phyloP scores from a whole-genome alignment of 2,888 invertebrate species.

The Rhaphigaster nebulosa region DNA sequence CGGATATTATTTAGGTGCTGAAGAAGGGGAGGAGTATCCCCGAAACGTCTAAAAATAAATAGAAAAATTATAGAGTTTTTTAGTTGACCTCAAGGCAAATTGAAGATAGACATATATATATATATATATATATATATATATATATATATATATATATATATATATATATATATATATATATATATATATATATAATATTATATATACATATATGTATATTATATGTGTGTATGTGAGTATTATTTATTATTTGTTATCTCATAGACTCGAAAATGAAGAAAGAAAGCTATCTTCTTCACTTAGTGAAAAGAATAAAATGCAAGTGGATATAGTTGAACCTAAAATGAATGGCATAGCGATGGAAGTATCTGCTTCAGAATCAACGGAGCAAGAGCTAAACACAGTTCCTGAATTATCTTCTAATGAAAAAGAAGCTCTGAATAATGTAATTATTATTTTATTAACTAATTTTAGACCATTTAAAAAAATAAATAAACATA shows the following conservation, averaged over 20 bases:
- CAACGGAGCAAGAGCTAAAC: conserved; percentile 43
- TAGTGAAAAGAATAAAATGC: conserved; percentile 60
- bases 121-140: too few relatives aligned
- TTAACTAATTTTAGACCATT: neutral
- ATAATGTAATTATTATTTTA: conserved; percentile 51
- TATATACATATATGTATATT: too few relatives aligned
- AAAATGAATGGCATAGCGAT: conserved; percentile 49
- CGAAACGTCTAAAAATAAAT: too few relatives aligned
- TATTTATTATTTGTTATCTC: conserved; percentile 15
- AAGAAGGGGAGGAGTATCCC: too few relatives aligned
- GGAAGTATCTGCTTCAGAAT: conserved; percentile 46
- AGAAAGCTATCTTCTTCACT: conserved; percentile 57
- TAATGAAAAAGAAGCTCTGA: conserved; percentile 49
- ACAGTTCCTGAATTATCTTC: conserved; percentile 35
- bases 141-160: too few relatives aligned
- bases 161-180: too few relatives aligned
- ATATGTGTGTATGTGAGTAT: neutral
- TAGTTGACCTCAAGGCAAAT: too few relatives aligned
- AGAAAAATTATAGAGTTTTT: too few relatives aligned
- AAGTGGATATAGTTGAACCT: conserved; percentile 57
- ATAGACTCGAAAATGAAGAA: conserved; percentile 62
- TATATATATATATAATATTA: too few relatives aligned
- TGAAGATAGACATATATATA: too few relatives aligned
- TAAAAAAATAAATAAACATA: neutral
- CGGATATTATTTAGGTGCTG: too few relatives aligned